Percentiles rank a stretch among this genome's conserved stretches.
phyloP scores from a whole-genome alignment of 2,888 invertebrate species.

The Meiosimyza platycephala region DNA sequence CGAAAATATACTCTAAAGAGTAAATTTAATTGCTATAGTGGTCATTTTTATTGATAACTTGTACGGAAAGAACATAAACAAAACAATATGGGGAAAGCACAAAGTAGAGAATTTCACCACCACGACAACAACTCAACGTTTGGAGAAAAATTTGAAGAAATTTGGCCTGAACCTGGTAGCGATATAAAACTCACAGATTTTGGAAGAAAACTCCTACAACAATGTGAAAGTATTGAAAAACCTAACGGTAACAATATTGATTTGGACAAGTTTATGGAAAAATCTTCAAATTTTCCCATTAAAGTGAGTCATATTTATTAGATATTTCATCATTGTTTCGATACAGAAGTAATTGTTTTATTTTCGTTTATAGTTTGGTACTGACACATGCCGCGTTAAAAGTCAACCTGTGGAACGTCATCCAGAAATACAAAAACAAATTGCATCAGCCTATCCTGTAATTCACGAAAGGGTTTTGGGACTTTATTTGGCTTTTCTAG shows the following conservation, averaged over 20 bases:
- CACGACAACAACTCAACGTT: slow-evolving; percentile 28
- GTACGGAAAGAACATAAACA: no score
- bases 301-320: slow-evolving; percentile 36
- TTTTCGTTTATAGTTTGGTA: slow-evolving; percentile 54
- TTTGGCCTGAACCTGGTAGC: slow-evolving; percentile 43
- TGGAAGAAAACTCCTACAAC: slow-evolving; percentile 37
- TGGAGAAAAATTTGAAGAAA: slow-evolving; percentile 43
- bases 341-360: neutral
- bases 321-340: no score
- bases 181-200: slow-evolving; percentile 39
- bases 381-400: slow-evolving; percentile 55
- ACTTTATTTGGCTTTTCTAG: slow-evolving; percentile 74
- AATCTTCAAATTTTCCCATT: slow-evolving; percentile 42
- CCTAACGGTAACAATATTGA: slow-evolving; percentile 37
- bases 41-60: no score
- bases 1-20: no score
- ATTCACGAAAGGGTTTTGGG: slow-evolving; percentile 75
- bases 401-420: slow-evolving; percentile 52
- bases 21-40: no score
- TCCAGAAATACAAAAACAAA: slow-evolving; percentile 54
- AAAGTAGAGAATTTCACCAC: no score
- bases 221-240: slow-evolving; percentile 38
- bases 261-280: slow-evolving; percentile 37
- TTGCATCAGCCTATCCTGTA: slow-evolving; percentile 74
- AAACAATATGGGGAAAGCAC: no score